phyloP scores from a whole-genome alignment of 1,140 invertebrate species.

The Euwallacea fornicatus region DNA sequence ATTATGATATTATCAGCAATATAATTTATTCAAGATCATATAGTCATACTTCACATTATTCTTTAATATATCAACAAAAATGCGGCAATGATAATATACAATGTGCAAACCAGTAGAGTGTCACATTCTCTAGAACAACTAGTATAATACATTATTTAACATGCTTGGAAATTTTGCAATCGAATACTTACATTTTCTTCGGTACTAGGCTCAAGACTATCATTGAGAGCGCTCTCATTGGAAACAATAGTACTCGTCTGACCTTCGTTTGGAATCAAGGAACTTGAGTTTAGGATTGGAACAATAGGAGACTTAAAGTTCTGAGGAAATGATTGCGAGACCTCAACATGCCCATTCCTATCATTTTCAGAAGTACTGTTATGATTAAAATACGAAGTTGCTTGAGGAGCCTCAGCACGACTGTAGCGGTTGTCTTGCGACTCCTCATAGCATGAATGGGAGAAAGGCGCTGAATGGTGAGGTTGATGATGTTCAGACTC shows the following conservation, averaged over 20 bases:
- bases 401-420: no score
- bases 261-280: slow-evolving; percentile 38
- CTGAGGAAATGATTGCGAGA: no score
- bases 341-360: no score
- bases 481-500: no score
- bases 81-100: no score
- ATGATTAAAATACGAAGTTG: no score
- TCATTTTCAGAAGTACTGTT: no score
- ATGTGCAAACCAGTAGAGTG: not conserved
- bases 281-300: slow-evolving; percentile 13
- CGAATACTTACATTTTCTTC: slow-evolving; percentile 39
- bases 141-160: not conserved
- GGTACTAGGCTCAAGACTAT: slow-evolving; percentile 32
- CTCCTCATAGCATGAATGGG: no score
- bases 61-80: no score
- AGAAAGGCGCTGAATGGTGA: no score
- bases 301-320: no score
- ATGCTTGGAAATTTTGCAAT: not conserved
- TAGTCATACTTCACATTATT: not conserved
- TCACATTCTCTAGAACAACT: not conserved
- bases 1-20: not conserved
- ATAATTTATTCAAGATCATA: not conserved
- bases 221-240: slow-evolving; percentile 43
- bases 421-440: no score
- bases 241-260: slow-evolving; percentile 44